phyloP scores from a whole-genome alignment of 1,140 invertebrate genomes.

The Wiebesia pumilae region DNA sequence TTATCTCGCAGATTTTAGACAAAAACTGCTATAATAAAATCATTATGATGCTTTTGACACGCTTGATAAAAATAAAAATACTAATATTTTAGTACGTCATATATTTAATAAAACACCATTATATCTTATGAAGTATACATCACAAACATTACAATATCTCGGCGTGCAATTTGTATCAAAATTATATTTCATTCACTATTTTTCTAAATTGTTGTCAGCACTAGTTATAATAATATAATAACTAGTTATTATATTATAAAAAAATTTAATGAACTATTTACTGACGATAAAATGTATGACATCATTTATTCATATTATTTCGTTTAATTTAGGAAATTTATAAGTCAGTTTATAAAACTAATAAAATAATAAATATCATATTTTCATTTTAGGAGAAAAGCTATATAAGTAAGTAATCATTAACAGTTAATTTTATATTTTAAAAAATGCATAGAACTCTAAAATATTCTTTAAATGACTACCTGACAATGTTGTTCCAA shows the following conservation, averaged over 20 bases:
- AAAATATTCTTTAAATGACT: too few species aligned
- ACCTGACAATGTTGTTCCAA: too few species aligned
- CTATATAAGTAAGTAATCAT: too few species aligned
- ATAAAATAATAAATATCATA: background rate
- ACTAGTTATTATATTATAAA: background rate
- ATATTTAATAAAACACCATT: constrained; percentile 19
- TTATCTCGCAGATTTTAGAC: background rate
- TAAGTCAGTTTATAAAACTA: background rate
- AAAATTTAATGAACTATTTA: background rate
- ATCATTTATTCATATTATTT: background rate
- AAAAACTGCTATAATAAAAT: constrained; percentile 55
- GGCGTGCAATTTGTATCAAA: background rate
- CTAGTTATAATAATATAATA: too few species aligned
- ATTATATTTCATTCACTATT: constrained; percentile 4
- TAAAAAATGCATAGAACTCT: too few species aligned
- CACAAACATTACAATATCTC: background rate
- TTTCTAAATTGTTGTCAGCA: background rate
- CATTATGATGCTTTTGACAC: constrained; percentile 1
- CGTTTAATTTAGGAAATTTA: background rate
- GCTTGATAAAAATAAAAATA: constrained; percentile 24
- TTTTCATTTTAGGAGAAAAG: background rate
- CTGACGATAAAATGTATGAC: background rate
- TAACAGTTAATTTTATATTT: too few species aligned
- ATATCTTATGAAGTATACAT: background rate
- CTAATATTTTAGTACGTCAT: background rate